Base-by-base conservation (phyloP, 2,797 vertebrate species). In the Sebastes ruberrimus region DNA sequence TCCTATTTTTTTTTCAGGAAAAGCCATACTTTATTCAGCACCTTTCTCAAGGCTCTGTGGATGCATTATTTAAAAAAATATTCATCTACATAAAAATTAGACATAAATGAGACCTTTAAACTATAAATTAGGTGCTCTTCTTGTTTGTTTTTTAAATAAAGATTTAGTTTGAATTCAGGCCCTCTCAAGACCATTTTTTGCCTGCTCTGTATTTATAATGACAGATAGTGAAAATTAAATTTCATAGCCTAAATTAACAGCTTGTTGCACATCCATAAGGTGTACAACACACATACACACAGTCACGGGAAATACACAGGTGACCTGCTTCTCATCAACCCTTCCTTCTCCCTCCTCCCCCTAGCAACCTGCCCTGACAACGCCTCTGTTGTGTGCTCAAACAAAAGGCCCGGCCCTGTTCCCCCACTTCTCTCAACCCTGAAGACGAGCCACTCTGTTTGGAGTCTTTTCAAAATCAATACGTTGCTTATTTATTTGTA, bases 241-340 rank as follows among this genome's bases (percentile, higher is more conserved):
- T 76, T 42, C 46, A 52, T 55, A 35, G 11, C 32, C 18, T 46
- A 65, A 77, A 66, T 66, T 1, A 69, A 25, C 27, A 27, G 49
- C 55, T 69, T 65, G 28, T 61, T 70, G 64, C 35, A 42, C 30
- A 64, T 71, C 46, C 16, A 55, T 13, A 62, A 71, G 68, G 59
- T 78, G 23, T 68, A 70, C 33, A 56, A 74, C 59, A 80, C 68
- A 73, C 70, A 38, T 2, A 14, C 23, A 38, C 65, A 75, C 86
- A 78, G 49, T 7, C 62, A 25, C 10, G 10, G 33, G 78, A 93
- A 25, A 92, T 92, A 93, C 91, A 91, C 94, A 95, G 94, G 95
- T 95, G 94, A 95, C 94, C 95, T 96, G 95, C 86, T 94, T 95
- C 90, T 94, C 89, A 89, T 95, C 95, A 95, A 81, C 87, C 83